These are phyloP conservation scores for Nasonia oneida DNA, from an alignment of 2,888 invertebrate species.

Conservation along the genomic window DNA sequence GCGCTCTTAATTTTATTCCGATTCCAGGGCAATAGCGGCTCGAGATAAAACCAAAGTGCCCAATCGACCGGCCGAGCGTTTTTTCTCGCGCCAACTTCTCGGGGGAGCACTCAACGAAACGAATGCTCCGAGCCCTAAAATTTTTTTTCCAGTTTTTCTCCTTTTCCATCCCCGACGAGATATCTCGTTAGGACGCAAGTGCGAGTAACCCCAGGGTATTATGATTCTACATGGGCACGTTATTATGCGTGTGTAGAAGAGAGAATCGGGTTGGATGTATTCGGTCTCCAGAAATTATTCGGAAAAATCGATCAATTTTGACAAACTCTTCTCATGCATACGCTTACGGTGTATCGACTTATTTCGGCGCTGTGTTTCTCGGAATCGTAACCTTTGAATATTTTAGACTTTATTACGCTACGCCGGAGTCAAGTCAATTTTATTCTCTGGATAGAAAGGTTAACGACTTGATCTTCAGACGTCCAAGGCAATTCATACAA, in stretches of 20 bases:
- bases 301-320: background rate
- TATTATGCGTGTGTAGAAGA: background rate
- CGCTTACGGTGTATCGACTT: background rate
- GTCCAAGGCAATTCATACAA: too few species aligned
- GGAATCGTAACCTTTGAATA: background rate
- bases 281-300: background rate
- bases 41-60: conserved; percentile 16
- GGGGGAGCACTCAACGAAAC: conserved; percentile 37
- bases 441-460: background rate
- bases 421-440: background rate
- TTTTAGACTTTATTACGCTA: background rate
- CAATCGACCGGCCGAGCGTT: background rate
- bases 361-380: background rate
- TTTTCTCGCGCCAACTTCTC: conserved; percentile 27
- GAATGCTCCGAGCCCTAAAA: conserved; percentile 30
- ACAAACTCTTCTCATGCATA: background rate
- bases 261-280: background rate
- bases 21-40: background rate
- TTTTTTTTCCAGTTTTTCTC: conserved; percentile 12
- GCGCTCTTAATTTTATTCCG: conserved; percentile 18
- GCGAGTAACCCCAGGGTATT: conserved; percentile 25
- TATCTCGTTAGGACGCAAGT: conserved; percentile 40
- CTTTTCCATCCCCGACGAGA: background rate
- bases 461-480: background rate
- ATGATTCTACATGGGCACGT: conserved; percentile 31